Percentiles rank a stretch among this genome's conserved stretches.
Conservation (phyloP, 2,888 invertebrate species). For the Ditula angustiorana region DNA sequence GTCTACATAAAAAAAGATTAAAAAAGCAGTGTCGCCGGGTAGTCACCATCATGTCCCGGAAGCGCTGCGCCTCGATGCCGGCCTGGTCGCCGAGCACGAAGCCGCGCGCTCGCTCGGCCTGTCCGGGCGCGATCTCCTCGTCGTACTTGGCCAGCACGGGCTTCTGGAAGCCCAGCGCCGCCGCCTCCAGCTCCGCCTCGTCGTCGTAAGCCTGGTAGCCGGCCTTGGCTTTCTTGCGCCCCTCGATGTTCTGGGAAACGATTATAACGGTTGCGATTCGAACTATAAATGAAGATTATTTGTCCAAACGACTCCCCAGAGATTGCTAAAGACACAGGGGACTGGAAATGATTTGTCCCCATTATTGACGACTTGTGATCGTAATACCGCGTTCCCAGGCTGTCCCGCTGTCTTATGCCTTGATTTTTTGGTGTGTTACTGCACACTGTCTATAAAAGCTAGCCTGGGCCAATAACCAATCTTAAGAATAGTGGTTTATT, state of each 20-base stretch:
- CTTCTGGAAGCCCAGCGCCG: slow-evolving; percentile 87
- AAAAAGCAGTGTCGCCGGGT: not conserved
- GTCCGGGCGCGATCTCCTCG: slow-evolving; percentile 90
- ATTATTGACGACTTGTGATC: too few species aligned
- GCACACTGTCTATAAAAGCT: too few species aligned
- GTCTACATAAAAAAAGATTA: not conserved
- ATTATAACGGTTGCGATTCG: not conserved
- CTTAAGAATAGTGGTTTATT: too few species aligned
- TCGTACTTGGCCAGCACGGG: slow-evolving; percentile 96
- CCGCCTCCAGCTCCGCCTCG: slow-evolving; percentile 89
- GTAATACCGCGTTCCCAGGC: too few species aligned
- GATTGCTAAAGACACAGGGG: too few species aligned
- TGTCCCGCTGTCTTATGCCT: too few species aligned
- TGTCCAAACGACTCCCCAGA: too few species aligned
- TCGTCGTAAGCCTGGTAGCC: slow-evolving; percentile 96
- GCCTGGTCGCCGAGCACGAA: slow-evolving; percentile 92
- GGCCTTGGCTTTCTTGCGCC: slow-evolving; percentile 92
- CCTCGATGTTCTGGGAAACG: slow-evolving; percentile 88
- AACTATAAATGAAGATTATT: not conserved
- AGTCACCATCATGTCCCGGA: slow-evolving; percentile 72
- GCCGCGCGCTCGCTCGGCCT: slow-evolving; percentile 86
- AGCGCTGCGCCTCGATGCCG: slow-evolving; percentile 82
- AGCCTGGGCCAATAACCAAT: too few species aligned
- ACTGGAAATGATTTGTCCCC: too few species aligned
- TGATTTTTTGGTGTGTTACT: too few species aligned